These are phyloP conservation scores for Taenioides sp. DNA, from an alignment of 2,797 vertebrate species.

Conservation along the genomic window DNA sequence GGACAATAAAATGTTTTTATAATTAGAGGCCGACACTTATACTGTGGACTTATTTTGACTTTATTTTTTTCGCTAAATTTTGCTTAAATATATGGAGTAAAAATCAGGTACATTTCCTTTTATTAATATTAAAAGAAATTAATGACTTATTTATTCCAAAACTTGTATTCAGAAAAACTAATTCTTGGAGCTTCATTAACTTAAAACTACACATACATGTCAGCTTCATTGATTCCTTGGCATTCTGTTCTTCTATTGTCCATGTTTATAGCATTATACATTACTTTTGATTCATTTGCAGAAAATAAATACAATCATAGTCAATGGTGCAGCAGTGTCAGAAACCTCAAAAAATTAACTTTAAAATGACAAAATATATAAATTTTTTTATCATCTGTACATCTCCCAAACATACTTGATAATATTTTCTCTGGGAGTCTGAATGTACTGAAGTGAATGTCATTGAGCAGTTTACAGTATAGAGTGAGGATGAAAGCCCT, in stretches of 20 bases:
- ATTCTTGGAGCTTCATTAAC: background rate
- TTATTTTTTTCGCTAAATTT: too few species aligned
- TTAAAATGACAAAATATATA: background rate
- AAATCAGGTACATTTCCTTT: background rate
- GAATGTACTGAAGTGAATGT: background rate
- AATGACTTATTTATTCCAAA: background rate
- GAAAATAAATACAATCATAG: slow-evolving; percentile 52
- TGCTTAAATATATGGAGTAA: too few species aligned
- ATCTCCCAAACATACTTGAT: background rate
- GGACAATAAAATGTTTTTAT: too few species aligned
- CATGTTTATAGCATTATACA: background rate
- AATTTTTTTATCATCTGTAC: background rate
- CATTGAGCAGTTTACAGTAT: background rate
- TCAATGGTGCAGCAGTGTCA: slow-evolving; percentile 42
- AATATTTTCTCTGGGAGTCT: background rate
- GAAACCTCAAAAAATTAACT: slow-evolving; percentile 11
- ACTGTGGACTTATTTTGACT: too few species aligned
- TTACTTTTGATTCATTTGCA: background rate
- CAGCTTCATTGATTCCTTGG: background rate
- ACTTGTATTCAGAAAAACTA: too few species aligned
- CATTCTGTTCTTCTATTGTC: background rate
- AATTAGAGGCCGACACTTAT: too few species aligned
- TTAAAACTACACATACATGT: too few species aligned
- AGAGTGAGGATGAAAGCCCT: background rate
- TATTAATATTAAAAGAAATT: background rate